These are phyloP conservation scores for Odontesthes bonariensis DNA, from an alignment of 2,113 vertebrate genomes.

Conservation along the genomic window DNA sequence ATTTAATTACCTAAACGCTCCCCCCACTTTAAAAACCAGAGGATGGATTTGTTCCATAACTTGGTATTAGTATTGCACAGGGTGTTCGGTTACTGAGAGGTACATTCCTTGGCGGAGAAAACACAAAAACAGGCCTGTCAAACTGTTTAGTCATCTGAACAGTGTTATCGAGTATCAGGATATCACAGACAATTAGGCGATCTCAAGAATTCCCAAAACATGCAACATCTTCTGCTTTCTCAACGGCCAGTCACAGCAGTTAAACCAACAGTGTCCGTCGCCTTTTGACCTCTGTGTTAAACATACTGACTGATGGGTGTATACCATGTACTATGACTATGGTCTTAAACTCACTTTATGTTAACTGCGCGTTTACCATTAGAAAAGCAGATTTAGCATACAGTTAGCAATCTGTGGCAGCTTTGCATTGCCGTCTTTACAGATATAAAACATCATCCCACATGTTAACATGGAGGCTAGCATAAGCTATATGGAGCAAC, in stretches of 20 bases:
- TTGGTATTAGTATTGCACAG: background rate
- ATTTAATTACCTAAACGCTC: no score
- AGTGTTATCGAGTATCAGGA: background rate
- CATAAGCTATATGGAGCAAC: no score
- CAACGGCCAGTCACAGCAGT: constrained; percentile 7
- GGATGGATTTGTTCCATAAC: background rate
- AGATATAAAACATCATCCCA: no score
- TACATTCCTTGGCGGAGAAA: background rate
- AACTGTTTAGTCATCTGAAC: constrained; percentile 21
- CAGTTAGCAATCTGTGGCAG: no score
- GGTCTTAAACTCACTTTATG: background rate
- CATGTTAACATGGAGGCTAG: no score
- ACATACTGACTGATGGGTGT: background rate
- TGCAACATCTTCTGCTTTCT: constrained; percentile 52
- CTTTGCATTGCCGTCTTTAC: no score
- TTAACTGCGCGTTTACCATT: no score
- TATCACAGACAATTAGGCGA: background rate
- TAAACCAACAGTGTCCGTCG: constrained; percentile 19
- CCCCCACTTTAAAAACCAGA: no score
- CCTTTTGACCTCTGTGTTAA: constrained; percentile 27
- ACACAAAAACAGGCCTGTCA: background rate
- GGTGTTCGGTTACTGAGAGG: background rate
- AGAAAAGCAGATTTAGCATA: no score
- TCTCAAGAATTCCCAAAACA: constrained; percentile 56
- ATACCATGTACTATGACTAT: no score